Percentiles rank a stretch among this genome's conserved stretches.
Conservation (phyloP, 1,140 invertebrate species). For the Scaptomyza pallida region DNA sequence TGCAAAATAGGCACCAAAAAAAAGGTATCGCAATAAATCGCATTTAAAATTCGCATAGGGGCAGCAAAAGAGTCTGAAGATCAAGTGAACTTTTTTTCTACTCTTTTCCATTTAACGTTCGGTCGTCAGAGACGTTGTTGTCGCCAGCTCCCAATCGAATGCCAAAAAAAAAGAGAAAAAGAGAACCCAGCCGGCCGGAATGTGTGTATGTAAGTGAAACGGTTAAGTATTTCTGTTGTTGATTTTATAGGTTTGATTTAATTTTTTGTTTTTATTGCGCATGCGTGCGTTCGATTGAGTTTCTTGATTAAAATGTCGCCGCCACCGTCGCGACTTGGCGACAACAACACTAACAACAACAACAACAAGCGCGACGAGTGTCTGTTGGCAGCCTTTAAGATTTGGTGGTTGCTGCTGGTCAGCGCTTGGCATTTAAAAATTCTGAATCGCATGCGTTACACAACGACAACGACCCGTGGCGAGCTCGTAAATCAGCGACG, state of each 20-base stretch:
- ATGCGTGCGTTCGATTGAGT: constrained; percentile 84
- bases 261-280: constrained; percentile 82
- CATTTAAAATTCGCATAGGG: constrained; percentile 74
- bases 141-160: constrained; percentile 31
- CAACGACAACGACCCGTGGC: constrained; percentile 72
- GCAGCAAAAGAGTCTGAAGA: constrained; percentile 60
- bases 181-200: constrained; percentile 44
- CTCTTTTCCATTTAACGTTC: constrained; percentile 1
- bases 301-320: constrained; percentile 83
- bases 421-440: constrained; percentile 75
- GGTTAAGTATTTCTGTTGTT: constrained; percentile 50
- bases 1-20: constrained; percentile 56
- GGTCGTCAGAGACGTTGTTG: constrained; percentile 1
- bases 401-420: constrained; percentile 54
- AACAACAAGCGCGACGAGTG: neutral
- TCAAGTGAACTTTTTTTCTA: constrained; percentile 50
- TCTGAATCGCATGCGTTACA: constrained; percentile 83
- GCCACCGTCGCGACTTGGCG: constrained; percentile 52
- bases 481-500: constrained; percentile 80
- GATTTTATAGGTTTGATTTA: constrained; percentile 75
- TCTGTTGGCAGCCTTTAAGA: constrained; percentile 17
- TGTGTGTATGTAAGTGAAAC: constrained; percentile 54
- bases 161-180: no score
- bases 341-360: constrained; percentile 28
- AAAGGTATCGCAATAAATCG: constrained; percentile 56